Evolutionary conservation across 2,113 vertebrate species (phyloP), one percentile per base, ranked within the genome.

Genomic region (Motacilla alba): DNA sequence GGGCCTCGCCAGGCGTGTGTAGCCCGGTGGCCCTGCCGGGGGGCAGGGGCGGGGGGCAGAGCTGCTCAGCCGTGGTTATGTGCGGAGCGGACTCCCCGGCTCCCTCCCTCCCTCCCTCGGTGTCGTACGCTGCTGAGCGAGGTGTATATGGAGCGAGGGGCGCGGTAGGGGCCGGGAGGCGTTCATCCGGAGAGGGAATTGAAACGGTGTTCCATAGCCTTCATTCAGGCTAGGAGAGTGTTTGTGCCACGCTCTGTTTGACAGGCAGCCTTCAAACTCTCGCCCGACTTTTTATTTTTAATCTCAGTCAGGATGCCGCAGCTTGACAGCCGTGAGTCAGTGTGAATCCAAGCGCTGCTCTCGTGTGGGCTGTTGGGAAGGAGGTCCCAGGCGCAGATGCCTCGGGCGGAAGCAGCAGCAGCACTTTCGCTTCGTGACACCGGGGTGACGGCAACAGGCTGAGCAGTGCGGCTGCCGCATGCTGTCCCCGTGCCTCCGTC

Each of bases 251-350:
- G 24, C 59, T 55, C 16, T 11, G 31, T 46, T 33, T 60, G 83
- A 87, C 62, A 26, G 46, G 39, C 73, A n/a, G 37, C 68, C 46
- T 76, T 68, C 87, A 62, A 64, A 41, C 53, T 74, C 17, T 86
- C 12, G 18, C 80, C 37, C 27, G 8, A 47, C 9, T 58, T 64
- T 76, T 87, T 94, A 64, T 83, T 94, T 94, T 83, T 85, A 55
- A 58, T 59, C 49, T 22, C 26, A n/a, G 9, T 10, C 49, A 31
- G 30, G 43, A 43, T 73, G 88, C 60, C 31, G 82, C 92, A 70
- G 72, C 28, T 90, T 80, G 90, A 68, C 90, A 85, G 84, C 53
- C 59, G 78, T 77, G 83, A 93, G 83, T 74, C 87, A 63, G 77
- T 64, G 81, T 43, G 87, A 86, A 74, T 39, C 4, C 53, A 2